Conservation (phyloP, 2,888 invertebrate genomes). For the Caenorhabditis plicata region DNA sequence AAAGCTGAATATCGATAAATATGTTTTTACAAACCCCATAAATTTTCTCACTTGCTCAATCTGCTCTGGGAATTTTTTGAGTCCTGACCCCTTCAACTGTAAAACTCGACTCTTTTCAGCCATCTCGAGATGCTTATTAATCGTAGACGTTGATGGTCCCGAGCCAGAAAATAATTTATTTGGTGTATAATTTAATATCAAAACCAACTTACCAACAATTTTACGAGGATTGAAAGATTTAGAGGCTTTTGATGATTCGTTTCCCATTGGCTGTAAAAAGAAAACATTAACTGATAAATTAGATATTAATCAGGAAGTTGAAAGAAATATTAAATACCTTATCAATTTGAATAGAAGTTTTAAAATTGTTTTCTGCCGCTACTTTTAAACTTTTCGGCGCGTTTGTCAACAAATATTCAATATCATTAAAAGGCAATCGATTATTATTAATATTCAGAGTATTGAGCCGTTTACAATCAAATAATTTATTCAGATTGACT, state of each 20-base stretch:
- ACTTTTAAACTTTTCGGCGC: constrained; percentile 76
- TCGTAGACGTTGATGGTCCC: constrained; percentile 65
- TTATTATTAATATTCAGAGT: constrained; percentile 92
- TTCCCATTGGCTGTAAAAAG: constrained; percentile 36
- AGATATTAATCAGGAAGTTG: neutral
- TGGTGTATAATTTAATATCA: neutral
- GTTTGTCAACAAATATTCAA: constrained; percentile 70
- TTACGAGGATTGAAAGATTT: constrained; percentile 20
- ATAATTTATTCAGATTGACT: constrained; percentile 62
- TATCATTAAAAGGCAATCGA: constrained; percentile 75
- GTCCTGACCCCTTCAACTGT: constrained; percentile 80
- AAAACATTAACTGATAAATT: neutral
- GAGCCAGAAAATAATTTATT: constrained; percentile 5
- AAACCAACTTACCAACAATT: constrained; percentile 15
- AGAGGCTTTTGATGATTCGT: constrained; percentile 38
- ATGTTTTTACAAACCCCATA: too few relatives aligned
- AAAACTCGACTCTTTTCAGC: constrained; percentile 92
- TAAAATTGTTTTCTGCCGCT: constrained; percentile 83
- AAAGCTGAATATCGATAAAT: too few relatives aligned
- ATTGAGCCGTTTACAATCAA: constrained; percentile 83
- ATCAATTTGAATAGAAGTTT: constrained; percentile 70
- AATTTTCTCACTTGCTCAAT: constrained; percentile 67
- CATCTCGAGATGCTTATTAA: constrained; percentile 88
- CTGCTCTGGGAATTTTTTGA: constrained; percentile 73
- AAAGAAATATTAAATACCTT: constrained; percentile 3